Percentiles rank a stretch among this genome's conserved stretches.
Evolutionary conservation across 2,113 vertebrate species (phyloP).

Genomic region (Casuarius casuarius): DNA sequence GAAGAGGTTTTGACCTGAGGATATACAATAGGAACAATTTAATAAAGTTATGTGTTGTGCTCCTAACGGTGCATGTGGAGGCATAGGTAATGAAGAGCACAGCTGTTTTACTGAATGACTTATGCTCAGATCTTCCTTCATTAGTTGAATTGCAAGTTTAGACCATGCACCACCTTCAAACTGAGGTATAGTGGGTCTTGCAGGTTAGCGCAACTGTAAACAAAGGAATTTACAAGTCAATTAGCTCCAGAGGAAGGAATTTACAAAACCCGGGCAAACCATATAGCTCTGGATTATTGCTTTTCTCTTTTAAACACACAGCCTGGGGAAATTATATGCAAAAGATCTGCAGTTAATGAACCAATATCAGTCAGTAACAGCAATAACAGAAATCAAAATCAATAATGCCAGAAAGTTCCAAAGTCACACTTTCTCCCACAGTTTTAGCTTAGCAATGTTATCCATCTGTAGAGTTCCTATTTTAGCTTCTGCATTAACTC

Average conservation of each 20-base stretch:
- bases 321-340: neutral
- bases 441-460: neutral
- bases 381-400: neutral
- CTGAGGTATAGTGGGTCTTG: neutral
- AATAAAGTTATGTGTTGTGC: neutral
- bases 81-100: neutral
- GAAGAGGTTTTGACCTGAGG: neutral
- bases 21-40: neutral
- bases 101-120: neutral
- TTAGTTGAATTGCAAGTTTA: neutral
- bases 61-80: rapidly evolving
- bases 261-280: neutral
- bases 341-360: neutral
- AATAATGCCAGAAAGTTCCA: neutral
- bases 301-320: neutral
- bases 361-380: neutral
- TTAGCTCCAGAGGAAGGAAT: neutral
- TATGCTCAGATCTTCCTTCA: neutral
- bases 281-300: neutral
- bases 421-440: neutral
- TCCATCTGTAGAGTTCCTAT: neutral
- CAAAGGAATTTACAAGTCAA: neutral
- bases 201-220: neutral
- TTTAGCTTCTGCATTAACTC: neutral
- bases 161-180: neutral